phyloP scores from a whole-genome alignment of 2,113 vertebrate genomes.

The Turdus rufiventris region DNA sequence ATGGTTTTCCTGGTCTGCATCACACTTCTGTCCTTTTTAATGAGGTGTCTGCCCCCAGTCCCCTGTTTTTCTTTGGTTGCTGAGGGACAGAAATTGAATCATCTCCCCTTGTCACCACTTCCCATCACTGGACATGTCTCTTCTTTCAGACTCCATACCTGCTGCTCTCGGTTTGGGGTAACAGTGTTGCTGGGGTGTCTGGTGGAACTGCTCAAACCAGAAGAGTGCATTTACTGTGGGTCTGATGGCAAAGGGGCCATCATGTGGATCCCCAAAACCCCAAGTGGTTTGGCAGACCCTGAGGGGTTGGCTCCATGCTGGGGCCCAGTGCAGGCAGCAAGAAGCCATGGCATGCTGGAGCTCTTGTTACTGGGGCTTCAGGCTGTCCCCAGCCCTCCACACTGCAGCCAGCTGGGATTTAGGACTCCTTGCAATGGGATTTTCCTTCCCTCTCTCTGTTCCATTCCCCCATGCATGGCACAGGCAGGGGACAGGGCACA shows the following conservation, averaged over 20 bases:
- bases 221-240: not conserved
- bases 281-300: fast-evolving
- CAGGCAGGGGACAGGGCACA: too few relatives aligned
- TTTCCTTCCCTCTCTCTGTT: not conserved
- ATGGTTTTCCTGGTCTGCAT: not conserved
- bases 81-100: not conserved
- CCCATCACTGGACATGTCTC: not conserved
- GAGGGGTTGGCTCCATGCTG: not conserved
- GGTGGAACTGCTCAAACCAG: not conserved
- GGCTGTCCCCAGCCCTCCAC: not conserved
- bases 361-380: not conserved
- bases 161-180: not conserved
- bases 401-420: not conserved
- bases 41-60: not conserved
- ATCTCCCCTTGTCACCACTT: fast-evolving
- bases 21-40: not conserved
- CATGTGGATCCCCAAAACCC: not conserved
- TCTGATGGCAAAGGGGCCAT: not conserved
- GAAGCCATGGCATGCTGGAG: not conserved
- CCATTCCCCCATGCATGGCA: not conserved
- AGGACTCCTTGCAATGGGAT: fast-evolving
- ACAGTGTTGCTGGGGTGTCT: not conserved
- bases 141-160: not conserved
- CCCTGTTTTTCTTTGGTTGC: not conserved
- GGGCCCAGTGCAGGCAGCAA: not conserved